Conservation (phyloP, 2,888 invertebrate species). For the Masnerella sp. region DNA sequence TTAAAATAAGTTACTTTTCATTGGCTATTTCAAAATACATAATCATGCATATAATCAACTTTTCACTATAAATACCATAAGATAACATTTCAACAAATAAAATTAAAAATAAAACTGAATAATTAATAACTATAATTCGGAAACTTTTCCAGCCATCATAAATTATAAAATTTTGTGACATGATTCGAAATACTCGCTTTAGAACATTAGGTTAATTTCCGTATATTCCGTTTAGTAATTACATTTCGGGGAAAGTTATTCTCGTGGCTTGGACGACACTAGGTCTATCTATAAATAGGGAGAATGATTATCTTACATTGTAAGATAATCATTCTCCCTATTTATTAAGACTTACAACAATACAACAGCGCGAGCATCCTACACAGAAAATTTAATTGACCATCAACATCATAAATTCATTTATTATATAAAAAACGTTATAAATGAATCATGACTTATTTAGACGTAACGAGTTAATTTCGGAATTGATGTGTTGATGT, state of each 20-base stretch:
- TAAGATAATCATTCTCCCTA: slow-evolving; percentile 55
- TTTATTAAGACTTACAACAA: slow-evolving; percentile 44
- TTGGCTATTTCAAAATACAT: too few relatives aligned
- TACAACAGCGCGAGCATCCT: slow-evolving; percentile 13
- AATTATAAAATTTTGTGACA: slow-evolving; percentile 4
- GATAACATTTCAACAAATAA: too few relatives aligned
- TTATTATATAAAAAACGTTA: slow-evolving; percentile 16
- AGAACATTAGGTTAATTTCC: slow-evolving; percentile 49
- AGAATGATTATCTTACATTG: slow-evolving; percentile 56
- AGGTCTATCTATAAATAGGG: slow-evolving; percentile 47
- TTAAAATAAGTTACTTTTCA: background rate
- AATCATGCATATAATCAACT: too few relatives aligned
- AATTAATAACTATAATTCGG: too few relatives aligned
- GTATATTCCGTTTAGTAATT: slow-evolving; percentile 51
- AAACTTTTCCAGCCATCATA: too few relatives aligned
- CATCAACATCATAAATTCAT: slow-evolving; percentile 13
- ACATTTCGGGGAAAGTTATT: slow-evolving; percentile 57
- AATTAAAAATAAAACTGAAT: too few relatives aligned
- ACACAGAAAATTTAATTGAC: slow-evolving; percentile 32
- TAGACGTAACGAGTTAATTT: slow-evolving; percentile 35
- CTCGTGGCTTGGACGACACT: slow-evolving; percentile 40
- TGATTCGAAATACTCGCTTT: slow-evolving; percentile 9
- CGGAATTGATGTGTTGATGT: slow-evolving; percentile 21
- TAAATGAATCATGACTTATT: slow-evolving; percentile 35
- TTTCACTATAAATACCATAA: too few relatives aligned